Conservation (phyloP, 2,888 invertebrate genomes). For the Xanthia togata region DNA sequence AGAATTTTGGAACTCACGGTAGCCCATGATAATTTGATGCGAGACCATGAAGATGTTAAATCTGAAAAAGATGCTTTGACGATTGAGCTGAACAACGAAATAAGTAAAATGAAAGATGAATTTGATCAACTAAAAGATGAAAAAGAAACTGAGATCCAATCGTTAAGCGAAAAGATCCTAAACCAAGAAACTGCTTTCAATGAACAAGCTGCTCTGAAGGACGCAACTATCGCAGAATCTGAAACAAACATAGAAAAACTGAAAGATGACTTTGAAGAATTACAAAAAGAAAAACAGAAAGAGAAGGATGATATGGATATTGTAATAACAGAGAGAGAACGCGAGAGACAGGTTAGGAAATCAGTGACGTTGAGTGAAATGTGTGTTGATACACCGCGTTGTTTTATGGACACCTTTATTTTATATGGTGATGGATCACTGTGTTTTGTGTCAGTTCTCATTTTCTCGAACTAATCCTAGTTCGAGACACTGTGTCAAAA, state of each 20-base stretch:
- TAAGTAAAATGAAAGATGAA: constrained; percentile 71
- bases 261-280: constrained; percentile 73
- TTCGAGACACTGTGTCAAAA: constrained; percentile 2
- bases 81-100: constrained; percentile 72
- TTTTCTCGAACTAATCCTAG: constrained; percentile 6
- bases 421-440: constrained; percentile 59
- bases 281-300: constrained; percentile 72
- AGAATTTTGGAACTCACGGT: constrained; percentile 73
- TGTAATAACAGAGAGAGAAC: constrained; percentile 75
- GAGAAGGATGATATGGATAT: constrained; percentile 77
- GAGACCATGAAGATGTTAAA: constrained; percentile 67
- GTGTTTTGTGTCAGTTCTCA: constrained; percentile 33
- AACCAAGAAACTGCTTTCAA: constrained; percentile 67
- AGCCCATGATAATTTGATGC: constrained; percentile 62
- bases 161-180: constrained; percentile 72
- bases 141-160: constrained; percentile 76
- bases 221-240: constrained; percentile 69
- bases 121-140: constrained; percentile 68
- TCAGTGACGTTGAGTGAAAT: constrained; percentile 67
- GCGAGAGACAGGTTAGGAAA: constrained; percentile 82
- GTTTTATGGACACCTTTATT: constrained; percentile 53
- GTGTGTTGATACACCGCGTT: constrained; percentile 58
- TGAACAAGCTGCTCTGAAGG: constrained; percentile 71
- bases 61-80: constrained; percentile 70
- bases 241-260: constrained; percentile 71